A percentile compares a stretch with the other conserved stretches of the same genome.
Evolutionary conservation across 64 coral and sea anemone genomes (phyloP).

Genomic region (Dendronephthya gigantea): DNA sequence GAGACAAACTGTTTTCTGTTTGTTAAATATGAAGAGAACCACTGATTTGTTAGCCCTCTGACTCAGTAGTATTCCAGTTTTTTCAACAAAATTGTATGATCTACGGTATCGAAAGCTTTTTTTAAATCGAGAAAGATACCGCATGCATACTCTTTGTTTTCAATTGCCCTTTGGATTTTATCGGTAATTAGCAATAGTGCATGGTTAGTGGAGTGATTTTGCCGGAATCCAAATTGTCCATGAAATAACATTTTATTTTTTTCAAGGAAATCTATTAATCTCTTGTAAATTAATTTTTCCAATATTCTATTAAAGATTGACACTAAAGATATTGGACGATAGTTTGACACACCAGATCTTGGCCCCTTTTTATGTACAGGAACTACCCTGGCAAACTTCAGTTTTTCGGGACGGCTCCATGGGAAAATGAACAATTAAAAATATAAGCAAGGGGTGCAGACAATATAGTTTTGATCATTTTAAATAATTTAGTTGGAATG

Average conservation of each 20-base stretch:
- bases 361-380: neutral
- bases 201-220: neutral
- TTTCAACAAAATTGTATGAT: neutral
- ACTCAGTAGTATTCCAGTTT: slow-evolving; percentile 22
- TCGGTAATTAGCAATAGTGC: neutral
- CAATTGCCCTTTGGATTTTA: neutral
- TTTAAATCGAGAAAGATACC: neutral
- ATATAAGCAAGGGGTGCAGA: neutral
- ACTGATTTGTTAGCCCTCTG: neutral
- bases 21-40: slow-evolving; percentile 19
- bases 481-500: neutral
- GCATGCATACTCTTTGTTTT: neutral
- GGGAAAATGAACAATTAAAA: neutral
- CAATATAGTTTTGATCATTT: neutral
- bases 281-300: neutral
- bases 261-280: neutral
- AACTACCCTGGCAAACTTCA: neutral
- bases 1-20: neutral
- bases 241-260: neutral
- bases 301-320: neutral
- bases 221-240: neutral
- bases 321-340: neutral
- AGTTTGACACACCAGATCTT: neutral
- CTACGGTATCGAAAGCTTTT: neutral
- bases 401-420: neutral